Evolutionary conservation across 2,888 invertebrate genomes (phyloP).

Genomic region (Linyphia triangularis): DNA sequence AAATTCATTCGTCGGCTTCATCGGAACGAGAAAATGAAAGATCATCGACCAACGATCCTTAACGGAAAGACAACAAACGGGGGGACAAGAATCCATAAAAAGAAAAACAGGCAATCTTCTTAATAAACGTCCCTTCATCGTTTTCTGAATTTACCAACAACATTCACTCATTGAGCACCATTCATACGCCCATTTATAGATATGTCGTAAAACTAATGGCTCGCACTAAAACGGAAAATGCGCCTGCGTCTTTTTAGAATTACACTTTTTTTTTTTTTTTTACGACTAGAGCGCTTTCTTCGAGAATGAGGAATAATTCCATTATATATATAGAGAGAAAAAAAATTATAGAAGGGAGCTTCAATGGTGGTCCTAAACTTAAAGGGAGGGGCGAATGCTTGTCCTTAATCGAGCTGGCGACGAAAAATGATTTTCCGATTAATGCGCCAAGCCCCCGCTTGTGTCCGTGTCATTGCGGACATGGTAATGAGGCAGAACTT

Average conservation of each 20-base stretch:
- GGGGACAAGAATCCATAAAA: not conserved
- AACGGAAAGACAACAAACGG: constrained; percentile 58
- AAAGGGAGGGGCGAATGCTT: constrained; percentile 40
- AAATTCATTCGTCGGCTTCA: not conserved
- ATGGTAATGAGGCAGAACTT: constrained; percentile 74
- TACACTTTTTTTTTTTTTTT: constrained; percentile 8
- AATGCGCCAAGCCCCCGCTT: constrained; percentile 62
- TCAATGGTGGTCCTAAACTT: not conserved
- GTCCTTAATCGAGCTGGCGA: constrained; percentile 72
- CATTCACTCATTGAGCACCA: constrained; percentile 54
- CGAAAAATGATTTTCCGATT: constrained; percentile 75
- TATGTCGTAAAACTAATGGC: constrained; percentile 72
- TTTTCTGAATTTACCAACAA: constrained; percentile 74
- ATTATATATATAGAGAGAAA: constrained; percentile 23
- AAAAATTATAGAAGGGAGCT: constrained; percentile 31
- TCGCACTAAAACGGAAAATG: constrained; percentile 70
- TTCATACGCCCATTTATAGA: constrained; percentile 58
- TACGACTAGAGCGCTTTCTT: not conserved
- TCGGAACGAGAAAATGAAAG: not conserved
- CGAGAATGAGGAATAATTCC: not conserved
- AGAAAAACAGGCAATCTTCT: constrained; percentile 25
- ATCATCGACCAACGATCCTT: not conserved
- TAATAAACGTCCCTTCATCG: constrained; percentile 66
- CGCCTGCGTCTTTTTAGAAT: not conserved
- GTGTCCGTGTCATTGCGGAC: constrained; percentile 71